Evolutionary conservation across 2,888 invertebrate species (phyloP).

Genomic region (Lasioglossum leucozonium): DNA sequence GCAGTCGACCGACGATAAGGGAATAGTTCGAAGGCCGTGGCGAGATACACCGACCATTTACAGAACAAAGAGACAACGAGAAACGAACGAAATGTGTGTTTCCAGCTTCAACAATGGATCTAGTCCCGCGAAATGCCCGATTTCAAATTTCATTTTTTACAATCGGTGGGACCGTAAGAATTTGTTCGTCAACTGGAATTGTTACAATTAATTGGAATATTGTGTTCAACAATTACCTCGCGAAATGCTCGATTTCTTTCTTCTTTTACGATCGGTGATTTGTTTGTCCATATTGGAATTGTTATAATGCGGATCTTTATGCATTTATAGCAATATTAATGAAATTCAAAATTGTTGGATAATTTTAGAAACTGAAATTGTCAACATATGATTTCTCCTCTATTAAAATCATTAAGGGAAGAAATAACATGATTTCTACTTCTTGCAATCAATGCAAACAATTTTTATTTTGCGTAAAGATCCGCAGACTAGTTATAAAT

Average conservation of each 20-base stretch:
- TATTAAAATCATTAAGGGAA: too few species aligned
- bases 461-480: too few species aligned
- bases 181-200: not conserved
- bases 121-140: not conserved
- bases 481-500: too few species aligned
- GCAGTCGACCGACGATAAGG: slow-evolving; percentile 66
- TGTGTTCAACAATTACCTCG: too few species aligned
- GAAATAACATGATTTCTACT: too few species aligned
- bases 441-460: too few species aligned
- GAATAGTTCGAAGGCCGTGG: slow-evolving; percentile 68
- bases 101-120: not conserved
- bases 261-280: not conserved
- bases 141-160: not conserved
- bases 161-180: not conserved
- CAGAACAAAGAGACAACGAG: slow-evolving; percentile 50
- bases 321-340: too few species aligned
- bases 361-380: too few species aligned
- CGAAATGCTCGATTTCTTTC: not conserved
- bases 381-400: too few species aligned
- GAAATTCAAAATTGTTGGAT: too few species aligned
- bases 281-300: too few species aligned
- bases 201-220: not conserved
- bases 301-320: too few species aligned
- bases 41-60: slow-evolving; percentile 35
- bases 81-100: slow-evolving; percentile 30